phyloP scores from a whole-genome alignment of 2,797 vertebrate species.

The Pseudochirops cupreus region DNA sequence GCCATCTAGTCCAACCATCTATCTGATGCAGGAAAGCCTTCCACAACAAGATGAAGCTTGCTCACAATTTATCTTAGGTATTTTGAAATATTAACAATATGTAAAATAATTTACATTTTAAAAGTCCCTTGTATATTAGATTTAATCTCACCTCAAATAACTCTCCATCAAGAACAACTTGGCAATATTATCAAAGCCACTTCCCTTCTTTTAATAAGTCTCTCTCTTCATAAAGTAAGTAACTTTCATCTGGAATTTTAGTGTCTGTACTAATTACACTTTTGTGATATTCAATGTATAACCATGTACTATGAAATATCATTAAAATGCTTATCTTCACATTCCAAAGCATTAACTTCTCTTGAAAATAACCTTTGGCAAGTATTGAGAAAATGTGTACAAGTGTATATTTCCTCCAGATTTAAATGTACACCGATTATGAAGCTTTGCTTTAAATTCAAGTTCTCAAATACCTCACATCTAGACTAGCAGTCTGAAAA shows the following conservation, averaged over 20 bases:
- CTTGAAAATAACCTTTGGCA: background rate
- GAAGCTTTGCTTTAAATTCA: slow-evolving; percentile 64
- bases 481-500: slow-evolving; percentile 53
- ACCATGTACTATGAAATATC: background rate
- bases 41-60: slow-evolving; percentile 7
- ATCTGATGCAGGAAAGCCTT: background rate
- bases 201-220: background rate
- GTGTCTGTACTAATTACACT: background rate
- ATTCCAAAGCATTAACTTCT: slow-evolving; percentile 30
- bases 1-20: background rate
- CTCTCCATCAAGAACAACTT: background rate
- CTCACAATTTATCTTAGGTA: slow-evolving; percentile 22
- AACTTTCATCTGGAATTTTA: background rate
- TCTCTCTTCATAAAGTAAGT: slow-evolving; percentile 27
- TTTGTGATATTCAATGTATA: background rate
- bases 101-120: slow-evolving; percentile 42
- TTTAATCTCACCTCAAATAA: background rate
- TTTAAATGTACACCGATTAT: slow-evolving; percentile 66
- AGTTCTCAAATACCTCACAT: slow-evolving; percentile 54
- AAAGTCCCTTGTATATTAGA: slow-evolving; percentile 57
- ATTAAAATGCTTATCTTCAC: slow-evolving; percentile 5
- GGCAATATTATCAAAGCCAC: background rate
- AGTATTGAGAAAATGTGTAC: slow-evolving; percentile 69
- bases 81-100: slow-evolving; percentile 26
- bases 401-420: slow-evolving; percentile 72